These are phyloP conservation scores for Oryzias woworae DNA, from an alignment of 2,113 vertebrate genomes.

Conservation along the genomic window DNA sequence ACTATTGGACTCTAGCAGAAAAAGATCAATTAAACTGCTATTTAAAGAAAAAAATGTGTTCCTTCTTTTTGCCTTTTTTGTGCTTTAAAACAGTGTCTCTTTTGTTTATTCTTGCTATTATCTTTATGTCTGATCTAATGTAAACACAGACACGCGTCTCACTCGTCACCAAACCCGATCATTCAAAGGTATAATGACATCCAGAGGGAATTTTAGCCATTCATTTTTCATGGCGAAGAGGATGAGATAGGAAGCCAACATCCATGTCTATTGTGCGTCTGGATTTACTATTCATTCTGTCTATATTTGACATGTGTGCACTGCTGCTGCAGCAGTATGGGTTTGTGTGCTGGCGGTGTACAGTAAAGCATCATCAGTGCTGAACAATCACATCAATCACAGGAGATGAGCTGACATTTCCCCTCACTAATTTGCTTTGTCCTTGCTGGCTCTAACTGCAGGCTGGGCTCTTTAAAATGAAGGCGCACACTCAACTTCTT, in stretches of 20 bases:
- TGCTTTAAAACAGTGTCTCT: constrained; percentile 54
- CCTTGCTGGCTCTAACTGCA: constrained; percentile 56
- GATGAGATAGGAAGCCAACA: constrained; percentile 48
- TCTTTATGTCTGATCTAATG: constrained; percentile 26
- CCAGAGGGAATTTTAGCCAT: constrained; percentile 62
- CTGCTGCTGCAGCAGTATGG: neutral
- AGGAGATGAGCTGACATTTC: constrained; percentile 69
- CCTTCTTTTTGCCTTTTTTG: constrained; percentile 54
- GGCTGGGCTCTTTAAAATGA: constrained; percentile 48
- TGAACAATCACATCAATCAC: constrained; percentile 66
- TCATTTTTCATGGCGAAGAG: constrained; percentile 69
- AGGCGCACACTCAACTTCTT: constrained; percentile 24
- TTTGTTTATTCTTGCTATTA: constrained; percentile 37
- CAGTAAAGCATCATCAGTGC: constrained; percentile 61
- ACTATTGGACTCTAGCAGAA: too few relatives aligned
- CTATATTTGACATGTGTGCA: neutral
- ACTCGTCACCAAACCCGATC: too few relatives aligned
- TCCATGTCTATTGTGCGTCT: constrained; percentile 7
- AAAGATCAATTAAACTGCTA: too few relatives aligned
- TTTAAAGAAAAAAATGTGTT: too few relatives aligned
- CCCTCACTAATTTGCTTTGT: constrained; percentile 56
- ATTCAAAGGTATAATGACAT: constrained; percentile 43
- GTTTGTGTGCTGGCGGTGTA: constrained; percentile 25
- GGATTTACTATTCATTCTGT: neutral
- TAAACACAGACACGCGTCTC: neutral